Conservation (phyloP, 2,888 invertebrate species). For the Drosophila tripunctata region DNA sequence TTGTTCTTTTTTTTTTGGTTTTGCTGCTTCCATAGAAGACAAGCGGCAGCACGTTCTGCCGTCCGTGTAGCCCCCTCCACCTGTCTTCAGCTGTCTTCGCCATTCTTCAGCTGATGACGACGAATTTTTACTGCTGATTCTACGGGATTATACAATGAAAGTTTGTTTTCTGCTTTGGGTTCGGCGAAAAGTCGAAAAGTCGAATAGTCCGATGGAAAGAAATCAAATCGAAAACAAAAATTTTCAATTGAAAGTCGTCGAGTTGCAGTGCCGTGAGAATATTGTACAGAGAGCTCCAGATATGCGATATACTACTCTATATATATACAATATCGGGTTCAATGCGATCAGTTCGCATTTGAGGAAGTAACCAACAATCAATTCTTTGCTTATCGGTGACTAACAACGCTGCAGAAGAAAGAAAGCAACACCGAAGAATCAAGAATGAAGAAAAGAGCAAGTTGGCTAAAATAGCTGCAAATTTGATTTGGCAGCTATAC, state of each 20-base stretch:
- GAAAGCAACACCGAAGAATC: background rate
- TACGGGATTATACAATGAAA: conserved; percentile 64
- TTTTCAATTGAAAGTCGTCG: conserved; percentile 59
- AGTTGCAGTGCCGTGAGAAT: conserved; percentile 66
- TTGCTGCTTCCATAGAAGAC: conserved; percentile 58
- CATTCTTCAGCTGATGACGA: conserved; percentile 55
- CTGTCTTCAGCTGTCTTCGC: background rate
- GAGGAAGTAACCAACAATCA: conserved; percentile 59
- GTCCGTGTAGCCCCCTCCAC: no score
- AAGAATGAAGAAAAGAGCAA: background rate
- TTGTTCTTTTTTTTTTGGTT: conserved; percentile 27
- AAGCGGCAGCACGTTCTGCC: conserved; percentile 33
- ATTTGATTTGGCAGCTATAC: conserved; percentile 1
- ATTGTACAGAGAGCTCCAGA: conserved; percentile 43
- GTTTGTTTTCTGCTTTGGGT: conserved; percentile 42
- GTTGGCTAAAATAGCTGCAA: conserved; percentile 32
- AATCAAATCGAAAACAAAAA: conserved; percentile 44
- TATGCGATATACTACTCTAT: conserved; percentile 45
- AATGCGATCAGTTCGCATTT: conserved; percentile 66
- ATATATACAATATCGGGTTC: conserved; percentile 51
- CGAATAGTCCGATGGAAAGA: conserved; percentile 35
- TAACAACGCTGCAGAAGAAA: conserved; percentile 21
- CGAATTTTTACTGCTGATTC: conserved; percentile 59
- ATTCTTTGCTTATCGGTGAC: conserved; percentile 49
- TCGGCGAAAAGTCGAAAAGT: conserved; percentile 65